phyloP scores from a whole-genome alignment of 2,797 vertebrate species.

The Rhyacichthys aspro region DNA sequence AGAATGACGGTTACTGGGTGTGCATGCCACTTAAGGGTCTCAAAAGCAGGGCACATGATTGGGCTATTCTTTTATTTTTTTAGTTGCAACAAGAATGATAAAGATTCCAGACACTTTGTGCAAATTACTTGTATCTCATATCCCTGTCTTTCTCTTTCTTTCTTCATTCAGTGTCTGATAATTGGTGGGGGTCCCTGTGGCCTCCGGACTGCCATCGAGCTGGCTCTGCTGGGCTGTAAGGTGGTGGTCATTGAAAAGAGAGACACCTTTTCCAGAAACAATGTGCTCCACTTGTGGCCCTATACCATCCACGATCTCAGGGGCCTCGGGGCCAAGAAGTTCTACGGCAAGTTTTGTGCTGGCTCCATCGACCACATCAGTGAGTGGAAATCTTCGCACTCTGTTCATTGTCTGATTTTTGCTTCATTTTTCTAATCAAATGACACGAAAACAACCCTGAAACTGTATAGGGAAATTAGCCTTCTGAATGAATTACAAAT shows the following conservation, averaged over 20 bases:
- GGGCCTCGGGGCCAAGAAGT: constrained; percentile 95
- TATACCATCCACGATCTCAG: constrained; percentile 96
- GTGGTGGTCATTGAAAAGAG: constrained; percentile 95
- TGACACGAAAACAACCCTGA: constrained; percentile 1
- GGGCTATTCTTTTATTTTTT: constrained; percentile 5
- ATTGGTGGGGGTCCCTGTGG: constrained; percentile 95
- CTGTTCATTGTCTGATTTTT: no score
- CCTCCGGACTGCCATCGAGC: constrained; percentile 92
- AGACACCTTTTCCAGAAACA: constrained; percentile 96
- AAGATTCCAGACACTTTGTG: no score
- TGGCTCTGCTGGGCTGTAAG: constrained; percentile 93
- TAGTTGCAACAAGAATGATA: no score
- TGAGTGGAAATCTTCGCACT: constrained; percentile 74
- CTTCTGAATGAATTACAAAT: not conserved
- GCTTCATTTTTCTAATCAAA: not conserved
- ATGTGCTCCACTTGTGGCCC: constrained; percentile 98
- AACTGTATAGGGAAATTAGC: constrained; percentile 3
- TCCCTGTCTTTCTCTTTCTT: not conserved
- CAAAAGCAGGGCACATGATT: constrained; percentile 4
- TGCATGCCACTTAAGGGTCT: not conserved
- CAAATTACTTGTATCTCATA: not conserved
- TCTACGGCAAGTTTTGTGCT: constrained; percentile 97
- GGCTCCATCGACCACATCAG: constrained; percentile 98
- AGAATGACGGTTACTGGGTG: constrained; percentile 13
- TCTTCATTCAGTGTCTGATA: constrained; percentile 87